Evolutionary conservation across 2,888 invertebrate genomes (phyloP).

Genomic region (Drosophila limbata): DNA sequence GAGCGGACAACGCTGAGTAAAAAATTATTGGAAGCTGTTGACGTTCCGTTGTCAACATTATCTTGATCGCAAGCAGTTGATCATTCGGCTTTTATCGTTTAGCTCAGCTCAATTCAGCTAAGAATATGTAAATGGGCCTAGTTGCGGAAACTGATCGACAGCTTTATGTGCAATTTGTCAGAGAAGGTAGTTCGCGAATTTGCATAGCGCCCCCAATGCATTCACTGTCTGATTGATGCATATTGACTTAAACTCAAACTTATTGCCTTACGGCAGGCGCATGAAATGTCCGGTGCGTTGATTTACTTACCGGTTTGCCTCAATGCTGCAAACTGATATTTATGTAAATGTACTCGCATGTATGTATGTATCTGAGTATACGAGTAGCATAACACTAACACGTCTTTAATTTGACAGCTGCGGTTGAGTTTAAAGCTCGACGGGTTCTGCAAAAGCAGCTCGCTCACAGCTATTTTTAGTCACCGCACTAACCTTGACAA

Average conservation of each 20-base stretch:
- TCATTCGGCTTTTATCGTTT: conserved; percentile 39
- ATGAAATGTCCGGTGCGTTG: conserved; percentile 32
- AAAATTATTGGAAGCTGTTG: conserved; percentile 70
- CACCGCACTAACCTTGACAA: conserved; percentile 63
- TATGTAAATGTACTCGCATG: conserved; percentile 52
- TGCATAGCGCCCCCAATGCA: conserved; percentile 67
- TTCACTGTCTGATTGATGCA: conserved; percentile 63
- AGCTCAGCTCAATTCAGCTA: conserved; percentile 7
- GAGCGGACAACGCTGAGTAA: not conserved
- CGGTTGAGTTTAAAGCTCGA: conserved; percentile 55
- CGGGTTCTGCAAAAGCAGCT: conserved; percentile 38
- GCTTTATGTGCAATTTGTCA: conserved; percentile 82
- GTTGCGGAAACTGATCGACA: conserved; percentile 78
- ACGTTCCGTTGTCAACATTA: conserved; percentile 79
- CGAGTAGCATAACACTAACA: conserved; percentile 62
- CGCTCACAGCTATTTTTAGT: conserved; percentile 76
- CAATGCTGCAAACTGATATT: conserved; percentile 52
- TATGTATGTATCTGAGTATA: conserved; percentile 42
- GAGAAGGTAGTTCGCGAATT: conserved; percentile 74
- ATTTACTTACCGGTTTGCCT: conserved; percentile 66
- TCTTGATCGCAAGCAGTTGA: conserved; percentile 38
- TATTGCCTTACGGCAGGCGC: conserved; percentile 36
- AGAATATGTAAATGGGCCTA: conserved; percentile 56
- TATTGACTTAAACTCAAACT: conserved; percentile 49
- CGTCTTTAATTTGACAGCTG: conserved; percentile 74